These are phyloP conservation scores for Arrhamphus sclerolepis DNA, from an alignment of 2,797 vertebrate genomes.

Conservation along the genomic window DNA sequence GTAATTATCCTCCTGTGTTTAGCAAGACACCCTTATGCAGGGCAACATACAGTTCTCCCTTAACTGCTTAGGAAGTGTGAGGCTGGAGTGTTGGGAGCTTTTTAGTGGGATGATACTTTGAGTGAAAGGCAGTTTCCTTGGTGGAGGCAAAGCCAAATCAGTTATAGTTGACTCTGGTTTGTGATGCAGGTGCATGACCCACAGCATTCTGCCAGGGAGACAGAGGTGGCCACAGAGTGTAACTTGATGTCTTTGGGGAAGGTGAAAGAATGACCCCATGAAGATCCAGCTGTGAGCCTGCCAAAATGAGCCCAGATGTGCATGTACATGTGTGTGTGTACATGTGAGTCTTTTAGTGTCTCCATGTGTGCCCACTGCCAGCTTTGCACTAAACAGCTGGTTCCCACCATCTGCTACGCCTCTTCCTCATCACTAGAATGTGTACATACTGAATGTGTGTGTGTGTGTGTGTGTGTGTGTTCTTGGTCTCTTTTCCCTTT, in stretches of 20 bases:
- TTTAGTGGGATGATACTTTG: constrained; percentile 18
- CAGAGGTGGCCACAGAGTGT: constrained; percentile 32
- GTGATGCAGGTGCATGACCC: constrained; percentile 51
- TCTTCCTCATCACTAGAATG: constrained; percentile 54
- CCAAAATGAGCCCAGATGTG: constrained; percentile 67
- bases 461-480: constrained; percentile 44
- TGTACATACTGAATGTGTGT: constrained; percentile 34
- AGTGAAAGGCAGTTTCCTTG: constrained; percentile 22
- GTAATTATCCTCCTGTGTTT: constrained; percentile 83
- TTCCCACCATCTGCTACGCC: constrained; percentile 80
- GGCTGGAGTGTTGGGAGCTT: constrained; percentile 15
- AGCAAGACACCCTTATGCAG: constrained; percentile 75
- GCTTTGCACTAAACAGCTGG: constrained; percentile 81
- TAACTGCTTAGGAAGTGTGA: constrained; percentile 64
- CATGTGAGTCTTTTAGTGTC: constrained; percentile 50
- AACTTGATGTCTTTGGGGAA: constrained; percentile 66
- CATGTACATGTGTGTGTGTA: constrained; percentile 35
- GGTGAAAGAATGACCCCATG: constrained; percentile 63
- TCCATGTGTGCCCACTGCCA: constrained; percentile 72
- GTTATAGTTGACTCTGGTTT: constrained; percentile 37
- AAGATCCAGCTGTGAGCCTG: constrained; percentile 67
- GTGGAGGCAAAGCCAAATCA: constrained; percentile 39
- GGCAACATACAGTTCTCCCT: constrained; percentile 72
- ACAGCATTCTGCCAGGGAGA: constrained; percentile 21
- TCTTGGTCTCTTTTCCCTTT: constrained; percentile 17